These are phyloP conservation scores for Rhodeus uyekii DNA, from an alignment of 2,797 vertebrate genomes.

Conservation along the genomic window DNA sequence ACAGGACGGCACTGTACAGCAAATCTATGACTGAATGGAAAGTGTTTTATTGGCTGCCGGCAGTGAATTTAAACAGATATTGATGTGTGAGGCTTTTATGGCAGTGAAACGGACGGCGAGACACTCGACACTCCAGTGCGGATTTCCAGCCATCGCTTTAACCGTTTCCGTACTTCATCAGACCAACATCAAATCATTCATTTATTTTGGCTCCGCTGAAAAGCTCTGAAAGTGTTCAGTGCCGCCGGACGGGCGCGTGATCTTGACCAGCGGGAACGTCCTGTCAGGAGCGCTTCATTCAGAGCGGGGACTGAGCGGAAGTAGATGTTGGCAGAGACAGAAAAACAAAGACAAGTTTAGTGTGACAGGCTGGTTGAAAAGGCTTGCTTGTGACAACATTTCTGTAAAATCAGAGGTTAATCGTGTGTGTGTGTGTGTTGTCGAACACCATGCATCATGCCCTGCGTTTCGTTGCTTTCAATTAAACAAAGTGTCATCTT, in stretches of 20 bases:
- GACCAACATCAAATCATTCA: background rate
- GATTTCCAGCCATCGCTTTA: background rate
- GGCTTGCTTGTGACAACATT: too few species aligned
- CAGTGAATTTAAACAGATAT: constrained; percentile 57
- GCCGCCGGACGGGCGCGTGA: background rate
- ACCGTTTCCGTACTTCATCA: background rate
- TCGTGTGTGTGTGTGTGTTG: too few species aligned
- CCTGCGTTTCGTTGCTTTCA: too few species aligned
- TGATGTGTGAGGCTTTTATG: constrained; percentile 58
- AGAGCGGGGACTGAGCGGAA: constrained; percentile 42
- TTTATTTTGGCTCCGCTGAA: background rate
- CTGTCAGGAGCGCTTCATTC: constrained; percentile 68
- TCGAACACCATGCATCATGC: too few species aligned
- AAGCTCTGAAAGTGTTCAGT: background rate
- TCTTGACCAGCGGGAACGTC: constrained; percentile 61
- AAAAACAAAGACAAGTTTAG: background rate
- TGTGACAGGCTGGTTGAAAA: background rate
- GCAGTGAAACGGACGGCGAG: constrained; percentile 17
- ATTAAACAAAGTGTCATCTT: too few species aligned
- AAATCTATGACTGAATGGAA: constrained; percentile 63
- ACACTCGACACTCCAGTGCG: background rate
- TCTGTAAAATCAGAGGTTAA: too few species aligned
- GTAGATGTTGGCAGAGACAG: background rate
- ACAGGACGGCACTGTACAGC: constrained; percentile 12
- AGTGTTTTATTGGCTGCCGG: constrained; percentile 65